Evolutionary conservation across 2,797 vertebrate genomes (phyloP).

Genomic region (Hozukius guyotensis): DNA sequence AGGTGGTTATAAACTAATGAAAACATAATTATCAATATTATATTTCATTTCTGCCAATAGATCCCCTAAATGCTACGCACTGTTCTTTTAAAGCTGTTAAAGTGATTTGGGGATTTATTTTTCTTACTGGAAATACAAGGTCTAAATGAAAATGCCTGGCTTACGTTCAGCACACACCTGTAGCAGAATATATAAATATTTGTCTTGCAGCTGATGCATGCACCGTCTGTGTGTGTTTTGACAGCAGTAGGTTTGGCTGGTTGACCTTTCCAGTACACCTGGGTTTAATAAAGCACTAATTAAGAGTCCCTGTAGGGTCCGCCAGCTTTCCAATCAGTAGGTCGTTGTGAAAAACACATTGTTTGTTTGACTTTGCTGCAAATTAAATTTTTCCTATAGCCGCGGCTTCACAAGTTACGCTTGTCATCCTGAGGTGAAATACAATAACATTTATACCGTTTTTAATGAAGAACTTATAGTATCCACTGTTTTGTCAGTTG

Average conservation of each 20-base stretch:
- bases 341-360: background rate
- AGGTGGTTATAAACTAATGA: too few species aligned
- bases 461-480: background rate
- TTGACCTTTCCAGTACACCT: slow-evolving; percentile 20
- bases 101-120: background rate
- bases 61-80: too few species aligned
- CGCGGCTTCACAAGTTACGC: background rate
- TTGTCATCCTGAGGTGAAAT: background rate
- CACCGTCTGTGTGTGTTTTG: background rate
- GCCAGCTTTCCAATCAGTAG: slow-evolving; percentile 11
- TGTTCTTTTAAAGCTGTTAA: background rate
- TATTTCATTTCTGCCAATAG: too few species aligned
- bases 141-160: background rate
- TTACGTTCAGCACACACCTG: background rate
- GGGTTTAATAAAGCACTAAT: slow-evolving; percentile 20
- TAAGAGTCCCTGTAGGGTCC: slow-evolving; percentile 5
- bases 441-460: background rate
- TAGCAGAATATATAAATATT: background rate
- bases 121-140: background rate
- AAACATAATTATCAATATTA: too few species aligned
- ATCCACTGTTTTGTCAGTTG: background rate
- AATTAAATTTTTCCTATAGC: background rate
- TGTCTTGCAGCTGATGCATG: background rate
- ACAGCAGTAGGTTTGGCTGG: background rate
- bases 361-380: background rate